phyloP scores from a whole-genome alignment of 2,888 invertebrate species.

The Athalia cordata region DNA sequence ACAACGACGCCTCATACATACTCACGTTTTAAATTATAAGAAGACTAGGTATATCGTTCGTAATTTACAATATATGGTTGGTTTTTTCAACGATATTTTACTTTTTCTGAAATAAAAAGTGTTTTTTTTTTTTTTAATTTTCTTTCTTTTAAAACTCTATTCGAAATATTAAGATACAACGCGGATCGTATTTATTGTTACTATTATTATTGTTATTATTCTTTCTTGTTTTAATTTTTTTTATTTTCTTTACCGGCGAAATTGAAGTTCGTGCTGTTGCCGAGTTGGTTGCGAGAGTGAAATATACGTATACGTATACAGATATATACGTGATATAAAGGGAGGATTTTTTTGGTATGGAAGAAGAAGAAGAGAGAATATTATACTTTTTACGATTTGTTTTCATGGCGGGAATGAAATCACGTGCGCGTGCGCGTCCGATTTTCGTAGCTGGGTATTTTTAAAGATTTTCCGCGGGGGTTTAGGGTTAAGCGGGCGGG shows the following conservation, averaged over 20 bases:
- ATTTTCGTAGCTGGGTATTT: slow-evolving; percentile 68
- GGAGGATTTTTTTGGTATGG: not conserved
- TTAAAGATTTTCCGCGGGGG: slow-evolving; percentile 66
- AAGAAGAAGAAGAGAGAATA: slow-evolving; percentile 47
- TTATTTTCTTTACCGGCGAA: not conserved
- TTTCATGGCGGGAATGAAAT: slow-evolving; percentile 62
- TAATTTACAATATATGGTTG: too few species aligned
- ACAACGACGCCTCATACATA: too few species aligned
- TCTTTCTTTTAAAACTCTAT: too few species aligned
- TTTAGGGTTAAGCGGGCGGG: slow-evolving; percentile 58
- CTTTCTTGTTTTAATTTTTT: not conserved
- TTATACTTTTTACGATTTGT: slow-evolving; percentile 66
- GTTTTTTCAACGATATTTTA: too few species aligned
- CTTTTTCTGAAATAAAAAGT: too few species aligned
- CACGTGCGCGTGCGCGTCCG: slow-evolving; percentile 61
- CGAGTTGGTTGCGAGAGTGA: too few species aligned
- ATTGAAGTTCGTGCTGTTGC: too few species aligned
- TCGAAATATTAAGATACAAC: not conserved
- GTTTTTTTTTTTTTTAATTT: too few species aligned
- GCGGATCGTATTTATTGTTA: not conserved
- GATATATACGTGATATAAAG: not conserved
- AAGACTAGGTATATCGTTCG: too few species aligned
- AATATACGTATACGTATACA: not conserved
- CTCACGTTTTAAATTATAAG: too few species aligned
- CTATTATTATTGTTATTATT: not conserved